Percentiles rank a stretch among this genome's conserved stretches.
phyloP scores from a whole-genome alignment of 2,797 vertebrate genomes.

The Cuniculus paca region DNA sequence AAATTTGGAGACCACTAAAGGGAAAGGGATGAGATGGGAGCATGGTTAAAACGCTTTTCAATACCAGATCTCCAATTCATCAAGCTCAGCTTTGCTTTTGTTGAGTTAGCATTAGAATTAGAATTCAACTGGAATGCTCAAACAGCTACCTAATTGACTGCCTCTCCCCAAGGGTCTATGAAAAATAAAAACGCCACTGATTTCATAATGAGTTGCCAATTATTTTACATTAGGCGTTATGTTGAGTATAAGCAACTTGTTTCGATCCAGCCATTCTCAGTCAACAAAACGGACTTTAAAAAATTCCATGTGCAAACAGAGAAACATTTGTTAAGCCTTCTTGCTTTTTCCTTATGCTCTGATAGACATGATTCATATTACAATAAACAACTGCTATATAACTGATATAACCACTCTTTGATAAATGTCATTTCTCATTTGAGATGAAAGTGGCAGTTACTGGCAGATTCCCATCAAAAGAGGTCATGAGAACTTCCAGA shows the following conservation, averaged over 20 bases:
- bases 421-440: slow-evolving; percentile 48
- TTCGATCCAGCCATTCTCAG: background rate
- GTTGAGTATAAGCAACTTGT: background rate
- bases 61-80: background rate
- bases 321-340: background rate
- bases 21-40: background rate
- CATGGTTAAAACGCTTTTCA: slow-evolving; percentile 17
- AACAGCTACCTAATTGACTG: background rate
- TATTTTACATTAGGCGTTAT: background rate
- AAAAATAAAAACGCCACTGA: slow-evolving; percentile 48
- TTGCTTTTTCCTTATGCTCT: background rate
- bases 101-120: background rate
- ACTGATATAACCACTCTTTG: slow-evolving; percentile 32
- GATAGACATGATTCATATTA: background rate
- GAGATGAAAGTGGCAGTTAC: slow-evolving; percentile 33
- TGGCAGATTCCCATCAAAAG: background rate
- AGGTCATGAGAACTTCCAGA: background rate
- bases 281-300: background rate
- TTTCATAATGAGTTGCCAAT: background rate
- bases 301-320: background rate
- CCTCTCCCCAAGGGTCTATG: background rate
- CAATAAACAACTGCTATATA: slow-evolving; percentile 6
- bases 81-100: background rate
- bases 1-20: background rate
- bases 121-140: background rate